phyloP scores from a whole-genome alignment of 2,797 vertebrate genomes.

The Clarias platycephalus region DNA sequence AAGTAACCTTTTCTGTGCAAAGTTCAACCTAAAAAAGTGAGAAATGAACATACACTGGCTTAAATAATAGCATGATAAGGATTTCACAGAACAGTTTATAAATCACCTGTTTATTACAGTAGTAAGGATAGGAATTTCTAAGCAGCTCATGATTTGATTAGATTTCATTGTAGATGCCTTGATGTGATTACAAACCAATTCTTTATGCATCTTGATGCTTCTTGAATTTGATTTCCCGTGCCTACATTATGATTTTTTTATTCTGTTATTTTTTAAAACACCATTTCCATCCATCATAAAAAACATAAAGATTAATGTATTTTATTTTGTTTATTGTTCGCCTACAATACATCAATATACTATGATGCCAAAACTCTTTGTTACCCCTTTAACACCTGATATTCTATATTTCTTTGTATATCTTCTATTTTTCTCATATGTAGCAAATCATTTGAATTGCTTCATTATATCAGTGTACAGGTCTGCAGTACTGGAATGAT shows the following conservation, averaged over 20 bases:
- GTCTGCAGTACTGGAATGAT: too few relatives aligned
- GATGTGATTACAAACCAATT: slow-evolving; percentile 15
- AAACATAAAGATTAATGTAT: neutral
- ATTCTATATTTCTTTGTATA: neutral
- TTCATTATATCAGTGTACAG: neutral
- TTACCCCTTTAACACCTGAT: neutral
- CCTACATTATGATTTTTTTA: neutral
- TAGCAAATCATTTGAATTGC: neutral
- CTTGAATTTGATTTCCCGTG: neutral
- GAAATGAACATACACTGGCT: neutral
- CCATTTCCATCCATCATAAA: neutral
- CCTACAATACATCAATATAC: neutral
- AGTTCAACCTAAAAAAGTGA: slow-evolving; percentile 18
- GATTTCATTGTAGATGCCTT: slow-evolving; percentile 6
- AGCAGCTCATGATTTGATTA: slow-evolving; percentile 17
- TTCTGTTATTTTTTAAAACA: neutral
- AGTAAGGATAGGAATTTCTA: neutral
- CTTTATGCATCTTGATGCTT: slow-evolving; percentile 14
- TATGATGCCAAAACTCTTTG: neutral
- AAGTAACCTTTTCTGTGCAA: slow-evolving; percentile 25
- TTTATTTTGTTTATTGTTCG: neutral
- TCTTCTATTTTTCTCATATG: neutral
- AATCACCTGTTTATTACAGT: slow-evolving; percentile 2
- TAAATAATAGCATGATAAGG: neutral
- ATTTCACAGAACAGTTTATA: neutral